Evolutionary conservation across 1,140 invertebrate species (phyloP).

Genomic region (Drosophila malerkotliana): DNA sequence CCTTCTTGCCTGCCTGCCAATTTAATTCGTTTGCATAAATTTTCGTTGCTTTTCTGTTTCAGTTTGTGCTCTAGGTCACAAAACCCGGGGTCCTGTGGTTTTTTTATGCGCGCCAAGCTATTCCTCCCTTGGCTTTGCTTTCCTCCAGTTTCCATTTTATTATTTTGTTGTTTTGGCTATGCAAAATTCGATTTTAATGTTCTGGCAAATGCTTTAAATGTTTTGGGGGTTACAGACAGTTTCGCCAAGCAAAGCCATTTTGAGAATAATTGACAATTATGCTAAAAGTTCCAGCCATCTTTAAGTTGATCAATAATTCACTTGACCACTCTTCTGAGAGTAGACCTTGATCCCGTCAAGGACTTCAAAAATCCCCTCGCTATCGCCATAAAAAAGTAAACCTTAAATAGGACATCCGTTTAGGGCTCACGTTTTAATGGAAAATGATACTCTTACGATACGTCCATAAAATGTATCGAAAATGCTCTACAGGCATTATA

Average conservation of each 20-base stretch:
- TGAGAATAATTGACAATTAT: constrained; percentile 61
- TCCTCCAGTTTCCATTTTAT: constrained; percentile 29
- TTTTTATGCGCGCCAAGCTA: constrained; percentile 51
- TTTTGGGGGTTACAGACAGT: constrained; percentile 16
- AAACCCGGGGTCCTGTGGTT: constrained; percentile 60
- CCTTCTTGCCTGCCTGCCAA: constrained; percentile 68
- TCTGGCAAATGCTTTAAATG: constrained; percentile 73
- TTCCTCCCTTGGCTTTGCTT: neutral
- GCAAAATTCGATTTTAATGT: constrained; percentile 79
- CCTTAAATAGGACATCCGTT: no score
- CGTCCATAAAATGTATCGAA: no score
- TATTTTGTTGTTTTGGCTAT: constrained; percentile 67
- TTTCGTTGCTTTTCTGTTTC: constrained; percentile 39
- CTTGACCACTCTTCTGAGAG: constrained; percentile 36
- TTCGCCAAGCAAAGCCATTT: constrained; percentile 10
- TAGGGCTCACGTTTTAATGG: no score
- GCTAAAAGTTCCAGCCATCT: constrained; percentile 29
- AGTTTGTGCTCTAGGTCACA: constrained; percentile 51
- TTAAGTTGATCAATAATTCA: constrained; percentile 53
- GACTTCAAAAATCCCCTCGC: no score
- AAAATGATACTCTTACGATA: no score
- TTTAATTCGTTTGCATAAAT: constrained; percentile 80
- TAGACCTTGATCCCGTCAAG: constrained; percentile 19
- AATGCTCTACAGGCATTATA: no score
- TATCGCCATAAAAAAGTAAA: no score